Evolutionary conservation across 1,140 invertebrate species (phyloP), one percentile per base, ranked within the genome.

Genomic region (Magallana angulata): DNA sequence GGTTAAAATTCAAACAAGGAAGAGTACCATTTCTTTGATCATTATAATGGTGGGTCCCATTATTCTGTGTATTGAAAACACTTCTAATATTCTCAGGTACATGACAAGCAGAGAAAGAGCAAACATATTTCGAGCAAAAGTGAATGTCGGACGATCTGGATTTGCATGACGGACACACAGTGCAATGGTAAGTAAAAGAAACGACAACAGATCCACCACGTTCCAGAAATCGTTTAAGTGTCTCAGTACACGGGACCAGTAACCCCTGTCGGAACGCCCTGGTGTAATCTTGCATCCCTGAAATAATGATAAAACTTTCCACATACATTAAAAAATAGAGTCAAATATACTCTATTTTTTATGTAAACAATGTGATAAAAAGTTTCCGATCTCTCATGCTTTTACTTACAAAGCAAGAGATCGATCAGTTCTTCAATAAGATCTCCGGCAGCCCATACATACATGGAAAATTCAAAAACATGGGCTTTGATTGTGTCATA

Each of bases 201-300:
- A 86, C 3, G 59, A 86, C 6, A 82, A 3, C 48, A 81, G n/a
- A 62, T 86, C 85, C 85, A 86, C 71, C 4, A 30, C 24, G 48
- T 82, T 86, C 85, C 85, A 86, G 36, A 86, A 82, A 24, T 86
- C 81, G 4, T 82, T 48, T 9, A 86, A 16, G 56, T 86, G n/a
- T 48, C 80, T 48, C 36, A 48, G 12, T 11, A 82, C n/a, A 2
- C 80, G 11, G 11, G 80, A 56, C 7, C 11, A 82, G 12, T 82
- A 82, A 9, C 36, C 12, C 5, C 80, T 14, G 8, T 82, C 36
- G 14, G 80, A 82, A 12, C 36, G 36, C 56, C 80, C 80, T 24
- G 2, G n/a, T 68, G 64, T 4, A 9, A 60, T 8, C n/a, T 9
- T 5, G 18, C 64, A 68, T 2, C 64, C 64, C 64, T 36, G 1